Conservation (phyloP, 2,113 vertebrate species). For the Eira barbara region DNA sequence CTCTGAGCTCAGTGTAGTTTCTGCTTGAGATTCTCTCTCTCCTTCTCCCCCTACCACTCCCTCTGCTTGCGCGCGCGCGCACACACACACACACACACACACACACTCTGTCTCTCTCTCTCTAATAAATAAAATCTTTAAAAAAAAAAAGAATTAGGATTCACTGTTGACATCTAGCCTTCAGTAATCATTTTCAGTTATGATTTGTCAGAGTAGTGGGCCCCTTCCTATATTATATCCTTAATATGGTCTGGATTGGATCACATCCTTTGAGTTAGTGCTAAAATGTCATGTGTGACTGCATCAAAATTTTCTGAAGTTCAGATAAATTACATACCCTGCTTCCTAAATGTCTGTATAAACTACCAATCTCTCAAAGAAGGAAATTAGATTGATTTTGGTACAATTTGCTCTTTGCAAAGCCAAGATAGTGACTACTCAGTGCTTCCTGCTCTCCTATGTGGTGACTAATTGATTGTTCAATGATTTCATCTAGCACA, state of each 20-base stretch:
- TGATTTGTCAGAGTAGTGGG: not conserved
- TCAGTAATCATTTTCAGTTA: not conserved
- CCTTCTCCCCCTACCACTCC: not conserved
- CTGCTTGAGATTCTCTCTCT: not conserved
- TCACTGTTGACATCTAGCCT: not conserved
- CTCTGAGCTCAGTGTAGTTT: not conserved
- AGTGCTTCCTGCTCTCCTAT: constrained; percentile 26
- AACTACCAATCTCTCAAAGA: constrained; percentile 66
- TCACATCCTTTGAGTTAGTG: not conserved
- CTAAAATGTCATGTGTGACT: constrained; percentile 3
- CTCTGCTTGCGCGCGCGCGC: not conserved
- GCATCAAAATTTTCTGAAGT: constrained; percentile 59
- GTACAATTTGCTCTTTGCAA: constrained; percentile 74
- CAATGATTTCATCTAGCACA: constrained; percentile 66
- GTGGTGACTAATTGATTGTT: constrained; percentile 65
- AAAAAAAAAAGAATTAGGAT: not conserved
- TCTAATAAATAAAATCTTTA: not conserved
- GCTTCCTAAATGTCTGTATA: constrained; percentile 62
- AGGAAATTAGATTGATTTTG: constrained; percentile 70
- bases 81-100: too few relatives aligned
- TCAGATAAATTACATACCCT: constrained; percentile 68
- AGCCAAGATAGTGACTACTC: constrained; percentile 59
- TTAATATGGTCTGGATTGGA: not conserved
- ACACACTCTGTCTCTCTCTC: not conserved
- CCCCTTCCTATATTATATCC: not conserved